These are phyloP conservation scores for Plectus sambesii DNA, from an alignment of 1,140 invertebrate genomes.

Conservation along the genomic window DNA sequence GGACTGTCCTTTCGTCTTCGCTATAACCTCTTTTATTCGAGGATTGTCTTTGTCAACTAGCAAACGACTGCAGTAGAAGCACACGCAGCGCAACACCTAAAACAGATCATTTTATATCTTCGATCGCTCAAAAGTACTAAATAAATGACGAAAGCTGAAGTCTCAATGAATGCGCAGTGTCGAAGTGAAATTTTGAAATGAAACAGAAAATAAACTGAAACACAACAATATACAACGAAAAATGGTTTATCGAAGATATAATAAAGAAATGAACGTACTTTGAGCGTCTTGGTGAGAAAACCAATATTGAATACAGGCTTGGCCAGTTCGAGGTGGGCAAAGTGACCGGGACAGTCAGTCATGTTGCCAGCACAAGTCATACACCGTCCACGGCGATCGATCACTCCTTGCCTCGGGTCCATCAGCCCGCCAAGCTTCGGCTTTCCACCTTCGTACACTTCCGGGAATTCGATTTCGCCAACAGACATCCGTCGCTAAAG, in stretches of 20 bases:
- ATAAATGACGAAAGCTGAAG: too few species aligned
- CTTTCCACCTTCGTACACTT: constrained; percentile 93
- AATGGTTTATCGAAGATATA: too few species aligned
- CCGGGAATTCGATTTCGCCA: constrained; percentile 88
- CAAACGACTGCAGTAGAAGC: constrained; percentile 40
- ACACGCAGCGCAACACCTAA: constrained; percentile 43
- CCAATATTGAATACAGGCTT: constrained; percentile 98
- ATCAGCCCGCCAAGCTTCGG: constrained; percentile 94
- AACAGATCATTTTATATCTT: constrained; percentile 10
- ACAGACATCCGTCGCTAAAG: constrained; percentile 87
- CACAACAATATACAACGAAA: too few species aligned
- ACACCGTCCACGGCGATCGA: constrained; percentile 73
- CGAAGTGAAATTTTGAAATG: constrained; percentile 7
- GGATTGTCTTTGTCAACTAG: constrained; percentile 63
- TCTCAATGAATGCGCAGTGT: too few species aligned
- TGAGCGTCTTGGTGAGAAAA: constrained; percentile 92
- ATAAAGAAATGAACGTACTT: constrained; percentile 85
- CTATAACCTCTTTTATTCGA: constrained; percentile 91
- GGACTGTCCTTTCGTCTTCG: constrained; percentile 92
- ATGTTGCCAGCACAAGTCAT: constrained; percentile 96
- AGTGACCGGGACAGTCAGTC: constrained; percentile 97
- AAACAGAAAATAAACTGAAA: constrained; percentile 17
- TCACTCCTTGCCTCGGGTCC: constrained; percentile 96
- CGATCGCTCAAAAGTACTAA: not conserved
- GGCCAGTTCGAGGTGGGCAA: constrained; percentile 95